Percentiles rank a stretch among this genome's conserved stretches.
phyloP scores from a whole-genome alignment of 1,140 invertebrate genomes.

The Ericerus pela region DNA sequence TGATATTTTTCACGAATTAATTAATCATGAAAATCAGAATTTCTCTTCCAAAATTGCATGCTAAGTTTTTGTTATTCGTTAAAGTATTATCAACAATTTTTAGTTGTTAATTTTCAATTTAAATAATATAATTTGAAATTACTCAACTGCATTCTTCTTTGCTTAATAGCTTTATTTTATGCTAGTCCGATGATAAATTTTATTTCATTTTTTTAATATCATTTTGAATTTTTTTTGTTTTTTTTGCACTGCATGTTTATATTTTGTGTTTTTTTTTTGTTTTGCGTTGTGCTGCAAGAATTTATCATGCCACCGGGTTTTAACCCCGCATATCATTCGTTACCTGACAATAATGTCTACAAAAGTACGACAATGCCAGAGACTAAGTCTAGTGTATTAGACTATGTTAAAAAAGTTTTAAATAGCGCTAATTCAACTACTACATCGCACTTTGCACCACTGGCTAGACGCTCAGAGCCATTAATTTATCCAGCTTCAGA shows the following conservation, averaged over 20 bases:
- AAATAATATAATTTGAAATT: too few relatives aligned
- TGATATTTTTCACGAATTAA: too few relatives aligned
- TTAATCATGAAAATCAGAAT: too few relatives aligned
- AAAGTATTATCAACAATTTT: too few relatives aligned
- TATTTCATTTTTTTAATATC: neutral
- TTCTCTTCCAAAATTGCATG: too few relatives aligned
- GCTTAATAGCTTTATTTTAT: too few relatives aligned
- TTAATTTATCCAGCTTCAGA: conserved; percentile 1
- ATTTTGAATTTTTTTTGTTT: neutral
- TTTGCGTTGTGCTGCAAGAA: neutral
- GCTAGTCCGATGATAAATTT: too few relatives aligned
- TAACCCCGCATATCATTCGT: conserved; percentile 8
- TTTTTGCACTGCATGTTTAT: conserved; percentile 7
- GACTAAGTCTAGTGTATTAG: conserved; percentile 1
- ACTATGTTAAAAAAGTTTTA: conserved; percentile 7
- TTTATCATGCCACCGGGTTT: conserved; percentile 5
- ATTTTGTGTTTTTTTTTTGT: conserved; percentile 2
- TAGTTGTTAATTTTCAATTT: too few relatives aligned
- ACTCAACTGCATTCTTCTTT: too few relatives aligned
- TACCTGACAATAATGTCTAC: conserved; percentile 9
- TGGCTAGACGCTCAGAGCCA: conserved; percentile 7
- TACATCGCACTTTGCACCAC: conserved; percentile 4
- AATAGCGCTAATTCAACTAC: conserved; percentile 4
- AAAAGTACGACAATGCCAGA: conserved; percentile 6
- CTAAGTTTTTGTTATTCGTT: too few relatives aligned